Percentiles rank a stretch among this genome's conserved stretches.
These are phyloP conservation scores for Steinernema khuongi DNA, from an alignment of 1,140 invertebrate species.

Conservation along the genomic window DNA sequence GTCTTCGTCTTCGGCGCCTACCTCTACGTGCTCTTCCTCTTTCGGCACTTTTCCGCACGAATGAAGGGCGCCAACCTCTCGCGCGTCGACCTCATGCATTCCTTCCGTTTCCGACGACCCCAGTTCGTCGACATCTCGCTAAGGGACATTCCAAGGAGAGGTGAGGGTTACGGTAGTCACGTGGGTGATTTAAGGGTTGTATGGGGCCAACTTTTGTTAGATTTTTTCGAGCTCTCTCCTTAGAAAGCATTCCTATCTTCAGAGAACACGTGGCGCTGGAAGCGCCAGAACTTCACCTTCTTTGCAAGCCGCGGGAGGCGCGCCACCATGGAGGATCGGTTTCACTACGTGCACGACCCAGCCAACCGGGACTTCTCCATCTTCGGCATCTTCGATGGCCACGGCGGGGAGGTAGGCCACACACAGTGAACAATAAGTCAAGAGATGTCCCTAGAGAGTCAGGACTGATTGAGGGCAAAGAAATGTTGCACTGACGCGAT, in stretches of 20 bases:
- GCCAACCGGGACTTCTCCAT: constrained; percentile 70
- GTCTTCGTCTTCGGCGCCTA: constrained; percentile 21
- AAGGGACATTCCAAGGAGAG: constrained; percentile 11
- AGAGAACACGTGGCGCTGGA: constrained; percentile 73
- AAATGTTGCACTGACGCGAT: not conserved
- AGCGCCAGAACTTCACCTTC: constrained; percentile 70
- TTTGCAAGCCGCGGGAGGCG: constrained; percentile 82
- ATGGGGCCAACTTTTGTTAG: too few species aligned
- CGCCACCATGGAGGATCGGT: constrained; percentile 85
- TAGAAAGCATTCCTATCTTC: constrained; percentile 17
- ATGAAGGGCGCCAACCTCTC: constrained; percentile 11
- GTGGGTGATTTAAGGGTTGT: too few species aligned
- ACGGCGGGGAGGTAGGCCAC: constrained; percentile 86
- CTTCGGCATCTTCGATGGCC: constrained; percentile 87
- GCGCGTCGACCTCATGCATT: not conserved
- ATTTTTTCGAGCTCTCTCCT: not conserved
- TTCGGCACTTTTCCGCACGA: not conserved
- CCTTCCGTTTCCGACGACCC: constrained; percentile 15
- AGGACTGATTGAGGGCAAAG: not conserved
- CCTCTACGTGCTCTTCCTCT: constrained; percentile 7
- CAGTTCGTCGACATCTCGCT: constrained; percentile 29
- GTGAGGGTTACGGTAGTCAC: constrained; percentile 14
- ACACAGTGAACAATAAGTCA: too few species aligned
- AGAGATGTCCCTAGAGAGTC: too few species aligned
- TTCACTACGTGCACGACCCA: constrained; percentile 71